Base-by-base conservation (phyloP, 37 sponge, comb jelly and placozoan genomes). In the Cliona cf. orientalis region DNA sequence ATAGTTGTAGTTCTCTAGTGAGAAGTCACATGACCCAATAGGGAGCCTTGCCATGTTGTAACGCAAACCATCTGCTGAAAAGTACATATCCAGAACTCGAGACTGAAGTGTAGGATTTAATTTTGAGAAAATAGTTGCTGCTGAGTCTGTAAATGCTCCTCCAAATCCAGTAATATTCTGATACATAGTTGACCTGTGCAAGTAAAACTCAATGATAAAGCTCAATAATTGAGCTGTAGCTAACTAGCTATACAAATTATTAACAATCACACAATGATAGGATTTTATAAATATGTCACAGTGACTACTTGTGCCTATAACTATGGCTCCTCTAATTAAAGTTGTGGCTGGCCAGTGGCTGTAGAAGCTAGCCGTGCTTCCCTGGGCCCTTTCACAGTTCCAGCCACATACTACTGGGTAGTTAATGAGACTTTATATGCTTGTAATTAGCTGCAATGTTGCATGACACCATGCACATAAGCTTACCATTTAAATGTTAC, bases 81-180 rank as follows among this genome's bases (percentile, higher is more conserved):
- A 94, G 70, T 90, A 94, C 83, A 87, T 80, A 37, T 87, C 62
- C 58, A 94, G 72, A 3, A 94, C 67, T 45, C 71, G 82, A 1
- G 75, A 21, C 67, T 87, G 94, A 33, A 83, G 79, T 23, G 75
- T 56, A 19, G 84, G 6, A 66, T 72, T 83, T 4, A 94, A 81
- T 32, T 70, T 75, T 49, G 84, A 83, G 55, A 88, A 87, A 25
- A 91, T 71, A 33, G 55, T 84, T 9, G 92, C 74, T 34, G 94
- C 89, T 42, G 91, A 78, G n/a, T 94, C 94, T 1, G 94, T 94
- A 79, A 94, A 94, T 12, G 94, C 94, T n/a, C 94, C 94, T 23
- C 94, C 94, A 78, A 94, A 94, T 21, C 94, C 94, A 4, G 87
- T 56, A 37, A 94, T 66, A n/a, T 81, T 80, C 70, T 94, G 94